Conservation (phyloP, 2,113 vertebrate genomes). For the Uria aalge region DNA sequence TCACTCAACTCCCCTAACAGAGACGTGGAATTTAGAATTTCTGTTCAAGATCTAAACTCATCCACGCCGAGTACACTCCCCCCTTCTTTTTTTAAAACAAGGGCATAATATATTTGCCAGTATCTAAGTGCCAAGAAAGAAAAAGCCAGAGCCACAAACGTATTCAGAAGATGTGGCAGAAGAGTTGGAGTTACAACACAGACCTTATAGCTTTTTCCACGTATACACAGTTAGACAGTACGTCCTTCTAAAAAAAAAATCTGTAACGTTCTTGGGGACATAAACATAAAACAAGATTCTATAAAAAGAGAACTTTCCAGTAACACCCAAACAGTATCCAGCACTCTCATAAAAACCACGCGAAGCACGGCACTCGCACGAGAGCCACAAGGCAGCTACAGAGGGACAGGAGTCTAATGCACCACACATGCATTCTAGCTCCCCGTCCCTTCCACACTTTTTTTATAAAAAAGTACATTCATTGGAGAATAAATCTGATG, state of each 20-base stretch:
- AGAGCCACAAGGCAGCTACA: neutral
- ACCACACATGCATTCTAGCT: neutral
- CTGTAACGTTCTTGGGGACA: neutral
- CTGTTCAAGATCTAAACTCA: neutral
- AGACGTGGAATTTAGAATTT: neutral
- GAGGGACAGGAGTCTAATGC: too few relatives aligned
- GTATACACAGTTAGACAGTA: fast-evolving
- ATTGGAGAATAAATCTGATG: neutral
- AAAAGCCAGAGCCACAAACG: neutral
- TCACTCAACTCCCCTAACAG: neutral
- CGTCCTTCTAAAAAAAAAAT: neutral
- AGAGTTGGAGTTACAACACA: neutral
- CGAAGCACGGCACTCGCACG: neutral
- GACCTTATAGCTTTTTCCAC: neutral
- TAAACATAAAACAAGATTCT: neutral
- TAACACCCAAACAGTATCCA: neutral
- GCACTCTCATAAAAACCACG: neutral
- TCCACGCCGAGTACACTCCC: neutral
- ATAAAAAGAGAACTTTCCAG: neutral
- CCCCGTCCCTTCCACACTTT: neutral
- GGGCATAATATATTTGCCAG: neutral
- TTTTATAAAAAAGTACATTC: neutral
- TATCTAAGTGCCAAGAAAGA: neutral
- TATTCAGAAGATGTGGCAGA: neutral
- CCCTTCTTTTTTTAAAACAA: neutral